Base-by-base conservation (phyloP, 2,113 vertebrate species). In the Promerops cafer region DNA sequence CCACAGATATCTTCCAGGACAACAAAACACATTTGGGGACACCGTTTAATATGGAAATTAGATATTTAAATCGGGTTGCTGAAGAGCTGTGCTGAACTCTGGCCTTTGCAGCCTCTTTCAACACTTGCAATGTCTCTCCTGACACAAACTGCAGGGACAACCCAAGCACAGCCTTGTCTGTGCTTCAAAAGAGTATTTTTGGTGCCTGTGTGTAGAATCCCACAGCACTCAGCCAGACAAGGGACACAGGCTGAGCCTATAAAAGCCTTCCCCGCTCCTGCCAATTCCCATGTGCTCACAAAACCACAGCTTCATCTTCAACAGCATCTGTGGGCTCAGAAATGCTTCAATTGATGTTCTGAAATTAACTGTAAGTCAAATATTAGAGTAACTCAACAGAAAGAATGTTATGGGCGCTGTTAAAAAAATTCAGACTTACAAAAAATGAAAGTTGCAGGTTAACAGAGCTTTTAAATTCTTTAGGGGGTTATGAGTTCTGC, bases 341-440 rank as follows among this genome's bases (percentile, higher is more conserved):
- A 91, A n/a, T 30, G 52, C 10, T 57, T 33, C 54, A 13, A 1
- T 50, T 13, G 35, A 24, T 45, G 37, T 37, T 18, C 47, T 63
- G 69, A 63, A 74, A 30, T 42, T 5, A 72, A 7, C 19, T 44
- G 4, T 1, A 45, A 57, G 24, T 33, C 52, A 83, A 69, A 70
- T 16, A 20, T 28, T 4, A 28, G n/a, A 35, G 40, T 3, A 71
- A 64, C 26, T 50, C 13, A 17, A 15, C 16, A 57, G 12, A 44
- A 76, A 50, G 27, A 3, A 26, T 24, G 28, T 35, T 20, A 27
- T 7, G 7, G 14, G 26, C 1, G 1, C 1, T 18, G 40, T 20
- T 92, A 2, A 68, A 47, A 35, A 52, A 26, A 13, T 15, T 78
- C 45, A 63, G 31, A 31, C 31, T 23, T 45, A 70, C 0, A 53